Conservation (phyloP, 2,888 invertebrate species). For the Meteorus colon region DNA sequence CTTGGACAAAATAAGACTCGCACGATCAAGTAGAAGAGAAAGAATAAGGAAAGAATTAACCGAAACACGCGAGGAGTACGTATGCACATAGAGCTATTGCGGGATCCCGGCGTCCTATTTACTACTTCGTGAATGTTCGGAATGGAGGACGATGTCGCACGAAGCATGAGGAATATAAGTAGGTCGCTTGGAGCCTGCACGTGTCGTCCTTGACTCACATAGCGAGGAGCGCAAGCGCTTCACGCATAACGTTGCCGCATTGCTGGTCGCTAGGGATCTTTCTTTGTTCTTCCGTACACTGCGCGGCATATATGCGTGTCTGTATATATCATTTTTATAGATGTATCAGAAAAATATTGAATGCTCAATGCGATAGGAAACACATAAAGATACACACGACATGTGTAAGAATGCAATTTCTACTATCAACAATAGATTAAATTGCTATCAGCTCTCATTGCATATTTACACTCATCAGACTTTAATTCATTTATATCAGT, state of each 20-base stretch:
- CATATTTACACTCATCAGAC: neutral
- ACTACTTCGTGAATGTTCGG: constrained; percentile 67
- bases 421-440: neutral
- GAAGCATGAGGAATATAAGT: constrained; percentile 70
- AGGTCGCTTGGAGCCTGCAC: constrained; percentile 72
- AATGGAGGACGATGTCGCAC: constrained; percentile 62
- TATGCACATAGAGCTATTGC: constrained; percentile 29
- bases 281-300: constrained; percentile 58
- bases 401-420: neutral
- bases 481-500: too few relatives aligned
- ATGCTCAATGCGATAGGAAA: constrained; percentile 1
- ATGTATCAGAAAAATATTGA: neutral
- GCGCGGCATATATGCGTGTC: constrained; percentile 21
- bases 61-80: neutral
- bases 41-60: constrained; percentile 21
- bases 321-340: neutral
- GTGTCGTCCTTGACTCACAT: constrained; percentile 74
- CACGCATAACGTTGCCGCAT: constrained; percentile 55
- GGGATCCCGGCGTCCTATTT: constrained; percentile 52
- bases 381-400: neutral
- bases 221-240: constrained; percentile 70
- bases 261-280: constrained; percentile 60
- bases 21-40: neutral
- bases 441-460: neutral
- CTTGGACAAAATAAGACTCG: neutral